These are phyloP conservation scores for Opisthocomus hoazin DNA, from an alignment of 2,113 vertebrate genomes.

Conservation along the genomic window DNA sequence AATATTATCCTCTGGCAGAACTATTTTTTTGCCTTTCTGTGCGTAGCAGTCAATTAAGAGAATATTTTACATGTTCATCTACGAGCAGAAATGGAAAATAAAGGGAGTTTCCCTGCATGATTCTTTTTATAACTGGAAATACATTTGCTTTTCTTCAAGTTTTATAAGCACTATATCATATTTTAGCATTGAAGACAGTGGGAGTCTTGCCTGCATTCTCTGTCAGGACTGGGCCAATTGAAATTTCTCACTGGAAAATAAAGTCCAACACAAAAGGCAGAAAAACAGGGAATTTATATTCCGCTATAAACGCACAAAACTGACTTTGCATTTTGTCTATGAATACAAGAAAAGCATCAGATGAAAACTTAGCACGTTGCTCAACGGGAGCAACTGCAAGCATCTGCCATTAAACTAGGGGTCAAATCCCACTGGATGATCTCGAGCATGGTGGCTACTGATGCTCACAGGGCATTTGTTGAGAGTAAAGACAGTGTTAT, in stretches of 20 bases:
- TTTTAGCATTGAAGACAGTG: background rate
- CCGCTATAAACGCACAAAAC: background rate
- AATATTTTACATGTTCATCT: background rate
- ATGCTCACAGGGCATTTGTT: background rate
- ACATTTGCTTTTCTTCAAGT: background rate
- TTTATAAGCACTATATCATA: background rate
- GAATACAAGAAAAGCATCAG: background rate
- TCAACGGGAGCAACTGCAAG: background rate
- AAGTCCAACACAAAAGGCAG: background rate
- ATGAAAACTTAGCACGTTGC: background rate
- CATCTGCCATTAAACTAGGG: background rate
- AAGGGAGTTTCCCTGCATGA: background rate
- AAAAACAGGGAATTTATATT: background rate
- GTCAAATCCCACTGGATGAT: background rate
- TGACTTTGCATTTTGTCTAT: background rate
- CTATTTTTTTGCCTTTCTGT: background rate
- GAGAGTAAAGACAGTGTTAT: background rate
- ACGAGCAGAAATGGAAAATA: background rate
- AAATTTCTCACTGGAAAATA: background rate
- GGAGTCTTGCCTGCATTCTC: background rate
- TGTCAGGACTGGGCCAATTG: background rate
- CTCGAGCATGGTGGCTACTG: background rate
- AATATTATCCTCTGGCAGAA: background rate
- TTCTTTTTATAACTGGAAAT: slow-evolving; percentile 1
- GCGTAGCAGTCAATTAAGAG: background rate